Conservation (phyloP, 2,888 invertebrate species). For the Caenorhabditis sp. region DNA sequence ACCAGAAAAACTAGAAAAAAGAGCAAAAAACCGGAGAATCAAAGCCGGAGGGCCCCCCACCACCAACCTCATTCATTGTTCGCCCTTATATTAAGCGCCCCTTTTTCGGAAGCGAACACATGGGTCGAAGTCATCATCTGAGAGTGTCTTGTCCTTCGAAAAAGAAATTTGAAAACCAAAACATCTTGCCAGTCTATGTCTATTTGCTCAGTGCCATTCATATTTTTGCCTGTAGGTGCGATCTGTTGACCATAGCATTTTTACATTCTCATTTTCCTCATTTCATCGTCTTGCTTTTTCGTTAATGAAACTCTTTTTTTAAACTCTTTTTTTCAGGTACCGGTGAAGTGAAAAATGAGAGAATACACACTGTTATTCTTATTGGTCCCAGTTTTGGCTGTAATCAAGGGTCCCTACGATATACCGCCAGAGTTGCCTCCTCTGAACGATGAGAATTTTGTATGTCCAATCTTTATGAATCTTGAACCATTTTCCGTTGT, state of each 20-base stretch:
- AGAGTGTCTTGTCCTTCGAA: background rate
- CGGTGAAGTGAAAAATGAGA: slow-evolving; percentile 34
- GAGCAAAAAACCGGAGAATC: slow-evolving; percentile 55
- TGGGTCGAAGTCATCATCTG: slow-evolving; percentile 12
- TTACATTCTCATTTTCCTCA: background rate
- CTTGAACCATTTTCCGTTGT: background rate
- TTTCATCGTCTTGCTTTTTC: no score
- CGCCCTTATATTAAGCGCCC: slow-evolving; percentile 29
- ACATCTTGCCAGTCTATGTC: background rate
- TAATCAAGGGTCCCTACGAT: slow-evolving; percentile 40
- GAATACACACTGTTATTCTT: slow-evolving; percentile 33
- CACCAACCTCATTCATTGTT: slow-evolving; percentile 29
- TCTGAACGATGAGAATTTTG: slow-evolving; percentile 65
- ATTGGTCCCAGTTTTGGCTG: slow-evolving; percentile 26
- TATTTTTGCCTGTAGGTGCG: slow-evolving; percentile 31
- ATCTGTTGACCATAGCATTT: slow-evolving; percentile 14
- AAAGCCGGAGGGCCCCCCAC: background rate
- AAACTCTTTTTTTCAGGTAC: slow-evolving; percentile 36
- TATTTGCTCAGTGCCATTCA: slow-evolving; percentile 25
- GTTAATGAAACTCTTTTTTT: no score
- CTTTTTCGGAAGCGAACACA: slow-evolving; percentile 26
- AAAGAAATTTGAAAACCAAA: background rate
- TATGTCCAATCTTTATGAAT: slow-evolving; percentile 26
- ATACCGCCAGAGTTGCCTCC: slow-evolving; percentile 57
- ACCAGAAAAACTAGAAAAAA: slow-evolving; percentile 58